phyloP scores from a whole-genome alignment of 2,797 vertebrate genomes.

The Enteromius mattozi region DNA sequence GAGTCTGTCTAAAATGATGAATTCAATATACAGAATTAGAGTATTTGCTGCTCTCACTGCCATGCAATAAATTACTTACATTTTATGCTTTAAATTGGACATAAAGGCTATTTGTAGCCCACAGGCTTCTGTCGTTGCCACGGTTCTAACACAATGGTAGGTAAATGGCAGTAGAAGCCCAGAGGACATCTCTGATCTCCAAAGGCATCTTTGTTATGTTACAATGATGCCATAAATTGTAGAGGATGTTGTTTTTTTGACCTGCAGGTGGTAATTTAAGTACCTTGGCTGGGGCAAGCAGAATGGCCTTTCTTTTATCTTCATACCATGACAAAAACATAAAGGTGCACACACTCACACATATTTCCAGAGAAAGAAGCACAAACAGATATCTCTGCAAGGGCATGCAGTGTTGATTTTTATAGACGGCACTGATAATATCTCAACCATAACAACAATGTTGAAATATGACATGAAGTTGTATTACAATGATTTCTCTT shows the following conservation, averaged over 20 bases:
- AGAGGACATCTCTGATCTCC: conserved; percentile 45
- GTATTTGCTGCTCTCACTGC: conserved; percentile 2
- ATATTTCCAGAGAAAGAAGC: conserved; percentile 25
- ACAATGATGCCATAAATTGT: conserved; percentile 49
- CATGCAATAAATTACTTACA: conserved; percentile 9
- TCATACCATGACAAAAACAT: conserved; percentile 43
- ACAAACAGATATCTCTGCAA: conserved; percentile 55
- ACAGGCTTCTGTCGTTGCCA: background rate
- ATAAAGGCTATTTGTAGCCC: conserved; percentile 19
- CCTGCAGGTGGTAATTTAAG: conserved; percentile 32
- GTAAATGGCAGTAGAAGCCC: conserved; percentile 40
- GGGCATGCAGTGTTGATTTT: conserved; percentile 51
- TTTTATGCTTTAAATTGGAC: conserved; percentile 18
- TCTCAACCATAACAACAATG: conserved; percentile 13
- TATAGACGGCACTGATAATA: conserved; percentile 25
- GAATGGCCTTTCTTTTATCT: conserved; percentile 44
- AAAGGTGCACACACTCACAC: background rate
- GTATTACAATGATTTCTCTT: conserved; percentile 37
- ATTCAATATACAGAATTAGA: conserved; percentile 28
- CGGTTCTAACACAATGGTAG: background rate
- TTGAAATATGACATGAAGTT: conserved; percentile 40
- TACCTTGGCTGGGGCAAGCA: conserved; percentile 29
- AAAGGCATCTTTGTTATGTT: conserved; percentile 47
- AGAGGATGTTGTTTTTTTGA: conserved; percentile 24
- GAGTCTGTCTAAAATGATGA: conserved; percentile 31